These are phyloP conservation scores for Thera obeliscata DNA, from an alignment of 2,888 invertebrate genomes.

Conservation along the genomic window DNA sequence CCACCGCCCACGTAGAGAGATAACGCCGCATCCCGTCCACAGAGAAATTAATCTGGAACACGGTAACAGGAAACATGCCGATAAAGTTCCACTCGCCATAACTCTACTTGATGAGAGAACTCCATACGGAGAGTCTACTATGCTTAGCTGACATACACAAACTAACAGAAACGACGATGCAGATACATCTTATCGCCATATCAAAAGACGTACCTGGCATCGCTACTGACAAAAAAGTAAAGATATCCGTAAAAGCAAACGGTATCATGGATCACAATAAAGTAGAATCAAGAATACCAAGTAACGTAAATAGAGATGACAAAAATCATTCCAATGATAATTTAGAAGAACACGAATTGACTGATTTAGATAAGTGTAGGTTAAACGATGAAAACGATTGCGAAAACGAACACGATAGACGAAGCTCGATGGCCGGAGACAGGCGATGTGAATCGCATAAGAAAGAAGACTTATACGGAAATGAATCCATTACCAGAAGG, in stretches of 20 bases:
- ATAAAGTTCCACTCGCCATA: conserved; percentile 57
- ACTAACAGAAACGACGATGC: conserved; percentile 46
- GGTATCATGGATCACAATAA: conserved; percentile 33
- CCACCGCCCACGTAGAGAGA: conserved; percentile 73
- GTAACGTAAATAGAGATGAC: conserved; percentile 55
- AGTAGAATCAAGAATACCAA: conserved; percentile 43
- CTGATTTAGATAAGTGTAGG: conserved; percentile 77
- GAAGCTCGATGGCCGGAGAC: conserved; percentile 54
- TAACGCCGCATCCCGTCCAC: conserved; percentile 74
- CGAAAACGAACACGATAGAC: conserved; percentile 60
- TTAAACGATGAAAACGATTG: conserved; percentile 62
- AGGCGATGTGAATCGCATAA: conserved; percentile 63
- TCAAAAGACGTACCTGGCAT: conserved; percentile 35
- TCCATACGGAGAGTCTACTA: conserved; percentile 51
- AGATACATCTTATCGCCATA: conserved; percentile 36
- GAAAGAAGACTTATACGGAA: conserved; percentile 68
- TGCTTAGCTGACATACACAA: conserved; percentile 72
- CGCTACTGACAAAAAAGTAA: conserved; percentile 29
- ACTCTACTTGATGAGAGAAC: conserved; percentile 48
- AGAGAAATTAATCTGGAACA: conserved; percentile 79
- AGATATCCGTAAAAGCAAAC: conserved; percentile 21
- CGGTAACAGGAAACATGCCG: conserved; percentile 75
- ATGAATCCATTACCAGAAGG: conserved; percentile 67
- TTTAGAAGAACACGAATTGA: conserved; percentile 66
- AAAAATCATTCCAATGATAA: conserved; percentile 73